Base-by-base conservation (phyloP, 2,113 vertebrate species). In the Physeter macrocephalus region DNA sequence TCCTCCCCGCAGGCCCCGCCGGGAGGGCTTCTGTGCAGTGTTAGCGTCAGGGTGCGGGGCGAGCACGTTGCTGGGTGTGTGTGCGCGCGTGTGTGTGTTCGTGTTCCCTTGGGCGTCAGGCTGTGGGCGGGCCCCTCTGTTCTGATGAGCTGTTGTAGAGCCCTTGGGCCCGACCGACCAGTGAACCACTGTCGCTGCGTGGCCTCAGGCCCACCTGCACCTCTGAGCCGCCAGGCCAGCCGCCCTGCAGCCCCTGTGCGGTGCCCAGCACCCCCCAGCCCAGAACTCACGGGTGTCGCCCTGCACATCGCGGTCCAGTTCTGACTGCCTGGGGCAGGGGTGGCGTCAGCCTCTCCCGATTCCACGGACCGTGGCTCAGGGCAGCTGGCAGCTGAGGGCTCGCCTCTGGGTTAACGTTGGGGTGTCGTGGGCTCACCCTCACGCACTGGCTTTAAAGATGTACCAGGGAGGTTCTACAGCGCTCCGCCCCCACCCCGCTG, bases 321-420 rank as follows among this genome's bases (percentile, higher is more conserved):
- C 57, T 5, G 5, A 8, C 46, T 2, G 12, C 67, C 61, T 18
- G 6, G 12, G 41, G 3, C 0, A 0, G 6, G 11, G 21, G 8
- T 17, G 41, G 4, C 4, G 0, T 8, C 6, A 41, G 5, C 46
- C 34, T 27, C 20, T 64, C 54, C 7, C 4, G 5, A 36, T n/a
- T 18, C 29, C 34, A 9, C 2, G 1, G 1, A 4, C 8, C 2
- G 3, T 7, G 11, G 59, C 84, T 71, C 52, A 2, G 23, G 49
- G 71, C 25, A 27, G 4, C 39, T 18, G 74, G n/a, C 49, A 2
- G 2, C 14, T 0, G 1, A 57, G 36, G 10, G 2, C 2, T 3
- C n/a, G 23, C 11, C 3, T 29, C 25, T 41, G 3, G 6, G 13
- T 52, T 17, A 29, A 6, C 6, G 8, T 15, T 27, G 41, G 78